Base-by-base conservation (phyloP, 2,888 invertebrate species). In the Notocelia uddmanniana region DNA sequence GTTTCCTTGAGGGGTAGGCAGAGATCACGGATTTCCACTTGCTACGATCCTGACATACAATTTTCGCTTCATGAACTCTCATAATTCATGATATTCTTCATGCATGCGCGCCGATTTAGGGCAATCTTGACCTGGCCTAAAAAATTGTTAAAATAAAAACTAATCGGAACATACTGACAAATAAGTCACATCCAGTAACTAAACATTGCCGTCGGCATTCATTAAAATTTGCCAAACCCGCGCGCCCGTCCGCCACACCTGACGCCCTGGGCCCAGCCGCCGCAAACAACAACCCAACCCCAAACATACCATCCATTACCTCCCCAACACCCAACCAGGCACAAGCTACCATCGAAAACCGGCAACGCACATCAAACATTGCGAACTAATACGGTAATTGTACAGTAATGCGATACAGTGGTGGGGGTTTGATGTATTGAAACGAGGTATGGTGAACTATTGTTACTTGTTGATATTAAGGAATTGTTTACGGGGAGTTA, bases 141-240 rank as follows among this genome's bases (percentile, higher is more conserved):
- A n/a, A n/a, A n/a, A n/a, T n/a, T n/a, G n/a, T n/a, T n/a, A n/a
- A n/a, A n/a, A n/a, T n/a, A 26, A 26, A 26, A 26, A 26, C 26
- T 26, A 26, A 3, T 26, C 2, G 26, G 5, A 26, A 5, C 2
- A n/a, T n/a, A 48, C 18, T 48, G 9, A 26, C 5, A 54, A 37
- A 21, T 26, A 0, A 3, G 80, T 62, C 89, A 72, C 82, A 78
- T 91, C 91, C 75, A 90, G 88, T 9, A 8, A 0, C 5, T n/a
- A 59, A 41, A 66, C 74, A 67, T 74, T 81, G 73, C 45, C 26
- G 78, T 73, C 78, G 78, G 87, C 90, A 91, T 92, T 92, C 92
- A 92, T 92, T 92, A 91, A 86, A 86, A 85, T 86, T 84, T 85
- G 82, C 83, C 83, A 80, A 82, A 81, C 80, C 83, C 81, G 81